Conservation (phyloP, 2,888 invertebrate species). For the Perizoma flavofasciatum region DNA sequence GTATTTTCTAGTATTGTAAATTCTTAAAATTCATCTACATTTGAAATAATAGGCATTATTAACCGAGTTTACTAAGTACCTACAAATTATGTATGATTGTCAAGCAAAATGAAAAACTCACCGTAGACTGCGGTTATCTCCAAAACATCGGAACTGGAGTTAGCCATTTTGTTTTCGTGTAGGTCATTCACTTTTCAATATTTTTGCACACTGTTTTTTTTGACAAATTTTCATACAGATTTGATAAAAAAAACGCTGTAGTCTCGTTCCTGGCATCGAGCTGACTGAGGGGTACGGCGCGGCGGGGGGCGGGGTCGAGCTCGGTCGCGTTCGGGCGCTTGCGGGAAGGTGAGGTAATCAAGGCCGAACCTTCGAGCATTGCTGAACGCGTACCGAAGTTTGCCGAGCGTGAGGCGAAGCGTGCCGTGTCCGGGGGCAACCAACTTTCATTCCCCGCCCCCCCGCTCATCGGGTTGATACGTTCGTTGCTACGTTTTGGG, state of each 20-base stretch:
- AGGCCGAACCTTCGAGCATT: conserved; percentile 3
- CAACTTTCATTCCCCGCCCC: conserved; percentile 1
- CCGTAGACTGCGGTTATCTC: neutral
- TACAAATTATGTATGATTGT: neutral
- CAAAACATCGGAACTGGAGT: neutral
- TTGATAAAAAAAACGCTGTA: conserved; percentile 5
- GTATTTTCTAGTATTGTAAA: too few species aligned
- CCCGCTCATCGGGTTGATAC: too few species aligned
- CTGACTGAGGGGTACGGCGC: conserved; percentile 3
- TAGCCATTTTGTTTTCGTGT: neutral
- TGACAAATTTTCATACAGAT: neutral
- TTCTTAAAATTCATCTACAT: too few species aligned
- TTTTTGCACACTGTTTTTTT: neutral
- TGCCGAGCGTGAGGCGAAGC: conserved; percentile 1
- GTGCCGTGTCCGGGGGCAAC: neutral
- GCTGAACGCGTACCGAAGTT: conserved; percentile 9
- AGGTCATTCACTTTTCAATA: conserved; percentile 1
- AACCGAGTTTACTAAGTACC: too few species aligned
- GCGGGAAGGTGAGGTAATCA: conserved; percentile 14
- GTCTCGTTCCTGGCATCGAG: neutral
- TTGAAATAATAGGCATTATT: too few species aligned
- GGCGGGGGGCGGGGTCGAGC: neutral
- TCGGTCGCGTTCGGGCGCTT: neutral
- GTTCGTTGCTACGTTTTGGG: neutral
- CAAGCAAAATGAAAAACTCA: neutral